phyloP scores from a whole-genome alignment of 1,140 invertebrate species.

The Ips nitidus region DNA sequence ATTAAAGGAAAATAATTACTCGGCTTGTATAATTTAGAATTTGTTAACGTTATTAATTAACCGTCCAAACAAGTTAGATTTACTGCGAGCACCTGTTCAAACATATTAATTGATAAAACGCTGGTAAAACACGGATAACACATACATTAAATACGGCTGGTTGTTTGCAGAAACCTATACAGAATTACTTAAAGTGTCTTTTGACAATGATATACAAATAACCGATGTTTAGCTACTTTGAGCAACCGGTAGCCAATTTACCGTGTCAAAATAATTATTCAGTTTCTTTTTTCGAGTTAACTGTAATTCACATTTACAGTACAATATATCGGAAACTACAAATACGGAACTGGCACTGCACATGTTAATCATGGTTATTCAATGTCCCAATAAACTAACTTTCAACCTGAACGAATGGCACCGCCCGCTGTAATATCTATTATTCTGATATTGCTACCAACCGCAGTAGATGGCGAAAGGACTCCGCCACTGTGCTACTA shows the following conservation, averaged over 20 bases:
- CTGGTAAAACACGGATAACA: constrained; percentile 34
- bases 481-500: no score
- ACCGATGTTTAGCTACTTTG: constrained; percentile 26
- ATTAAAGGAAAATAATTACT: constrained; percentile 35
- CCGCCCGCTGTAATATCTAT: no score
- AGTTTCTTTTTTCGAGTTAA: constrained; percentile 9
- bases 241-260: constrained; percentile 10
- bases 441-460: no score
- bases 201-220: constrained; percentile 30
- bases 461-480: no score
- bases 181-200: constrained; percentile 28
- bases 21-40: constrained; percentile 29
- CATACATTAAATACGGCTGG: constrained; percentile 27
- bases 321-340: not conserved
- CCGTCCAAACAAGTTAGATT: constrained; percentile 35
- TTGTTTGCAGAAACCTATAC: constrained; percentile 29
- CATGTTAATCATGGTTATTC: no score
- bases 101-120: constrained; percentile 39
- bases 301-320: constrained; percentile 1
- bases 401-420: no score
- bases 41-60: constrained; percentile 39
- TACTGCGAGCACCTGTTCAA: constrained; percentile 36
- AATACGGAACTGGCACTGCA: no score
- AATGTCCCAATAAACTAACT: no score
- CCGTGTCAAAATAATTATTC: constrained; percentile 13